A percentile compares a stretch with the other conserved stretches of the same genome.
These are phyloP conservation scores for Pogona vitticeps DNA, from an alignment of 2,113 vertebrate species.

Conservation along the genomic window DNA sequence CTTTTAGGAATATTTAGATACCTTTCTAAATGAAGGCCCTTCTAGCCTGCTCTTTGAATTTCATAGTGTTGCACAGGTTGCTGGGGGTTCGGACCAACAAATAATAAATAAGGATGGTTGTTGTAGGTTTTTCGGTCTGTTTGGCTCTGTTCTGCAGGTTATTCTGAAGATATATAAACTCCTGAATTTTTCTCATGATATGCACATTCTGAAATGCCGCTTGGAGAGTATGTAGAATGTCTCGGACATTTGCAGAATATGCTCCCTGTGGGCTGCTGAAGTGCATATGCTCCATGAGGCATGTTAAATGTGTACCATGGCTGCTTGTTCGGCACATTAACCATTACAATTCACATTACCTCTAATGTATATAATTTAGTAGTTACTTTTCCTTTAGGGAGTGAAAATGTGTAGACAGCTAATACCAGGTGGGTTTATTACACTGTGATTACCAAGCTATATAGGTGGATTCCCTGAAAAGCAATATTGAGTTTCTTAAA, in stretches of 20 bases:
- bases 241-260: neutral
- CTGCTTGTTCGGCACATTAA: neutral
- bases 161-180: neutral
- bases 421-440: constrained; percentile 5
- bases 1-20: constrained; percentile 17
- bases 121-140: too few species aligned
- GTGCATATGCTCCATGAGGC: neutral
- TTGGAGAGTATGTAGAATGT: neutral
- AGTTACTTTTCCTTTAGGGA: neutral
- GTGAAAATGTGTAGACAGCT: neutral
- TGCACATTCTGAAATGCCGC: neutral
- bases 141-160: too few species aligned
- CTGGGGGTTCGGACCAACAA: neutral
- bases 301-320: neutral
- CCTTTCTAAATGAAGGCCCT: constrained; percentile 43
- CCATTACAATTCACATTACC: neutral
- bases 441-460: constrained; percentile 16
- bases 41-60: constrained; percentile 16
- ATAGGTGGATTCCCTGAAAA: constrained; percentile 14
- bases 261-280: too few species aligned
- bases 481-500: constrained; percentile 49
- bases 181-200: neutral
- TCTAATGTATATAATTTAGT: neutral
- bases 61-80: neutral
- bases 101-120: neutral